Base-by-base conservation (phyloP, 2,113 vertebrate species). In the Steatornis caripensis region DNA sequence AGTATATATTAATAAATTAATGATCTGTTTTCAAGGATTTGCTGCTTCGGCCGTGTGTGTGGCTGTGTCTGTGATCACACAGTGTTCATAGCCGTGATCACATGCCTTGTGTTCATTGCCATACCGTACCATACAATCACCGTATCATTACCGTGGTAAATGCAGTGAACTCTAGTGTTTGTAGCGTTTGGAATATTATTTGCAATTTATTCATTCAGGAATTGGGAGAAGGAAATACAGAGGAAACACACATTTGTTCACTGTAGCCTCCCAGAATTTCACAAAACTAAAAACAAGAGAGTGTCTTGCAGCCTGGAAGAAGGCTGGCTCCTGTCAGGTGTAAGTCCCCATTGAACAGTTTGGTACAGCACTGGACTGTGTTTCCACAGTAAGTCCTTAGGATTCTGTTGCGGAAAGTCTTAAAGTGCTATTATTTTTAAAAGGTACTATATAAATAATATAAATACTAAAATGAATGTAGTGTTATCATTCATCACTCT, bases 351-450 rank as follows among this genome's bases (percentile, higher is more conserved):
- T 51, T 48, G 46, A 78, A 53, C 12, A 29, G 36, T 70, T 92
- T 43, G 21, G 20, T 49, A 43, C 30, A 87, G 36, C 34, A 20
- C 17, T 79, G 74, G 36, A n/a, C 48, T 82, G 32, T 53, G 54
- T 84, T 87, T 91, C 36, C 29, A 54, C 2, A 7, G 21, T 32
- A 68, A 60, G 4, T 91, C 78, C 36, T 75, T 60, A 55, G 41
- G 17, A 69, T 55, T 79, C 61, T 65, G 45, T 84, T 76, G 51
- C 0, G 1, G 65, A 87, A 95, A 76, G 87, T 64, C 39, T 87
- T 60, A 14, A 84, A 87, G 74, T 49, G 53, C 16, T 94, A 12
- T 69, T 93, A 69, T 84, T 94, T 93, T 91, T 69, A 43, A 87
- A 93, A 85, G 61, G 30, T 76, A 37, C 30, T 61, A 17, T 71